Percentiles rank a stretch among this genome's conserved stretches.
phyloP scores from a whole-genome alignment of 2,797 vertebrate genomes.

The Neopelma chrysocephalum region DNA sequence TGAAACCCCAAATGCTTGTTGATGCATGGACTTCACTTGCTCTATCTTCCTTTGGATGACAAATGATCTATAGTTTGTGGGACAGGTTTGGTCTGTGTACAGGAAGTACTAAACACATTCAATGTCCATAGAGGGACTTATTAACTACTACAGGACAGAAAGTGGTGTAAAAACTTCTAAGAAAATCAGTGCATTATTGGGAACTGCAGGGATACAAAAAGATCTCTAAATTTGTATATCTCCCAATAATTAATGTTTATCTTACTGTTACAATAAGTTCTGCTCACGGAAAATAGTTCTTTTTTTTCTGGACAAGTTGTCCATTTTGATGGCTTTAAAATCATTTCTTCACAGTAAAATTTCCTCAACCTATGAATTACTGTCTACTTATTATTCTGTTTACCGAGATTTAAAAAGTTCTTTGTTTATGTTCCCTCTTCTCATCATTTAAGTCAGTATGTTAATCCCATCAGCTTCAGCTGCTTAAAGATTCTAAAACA shows the following conservation, averaged over 20 bases:
- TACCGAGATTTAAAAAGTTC: neutral
- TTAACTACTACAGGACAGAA: neutral
- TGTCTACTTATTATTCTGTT: neutral
- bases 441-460: neutral
- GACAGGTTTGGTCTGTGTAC: neutral
- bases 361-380: neutral
- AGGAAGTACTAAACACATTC: neutral
- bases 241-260: neutral
- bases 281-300: neutral
- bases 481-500: neutral
- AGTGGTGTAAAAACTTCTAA: neutral
- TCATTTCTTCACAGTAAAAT: neutral
- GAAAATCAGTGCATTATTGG: neutral
- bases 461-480: neutral
- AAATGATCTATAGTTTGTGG: neutral
- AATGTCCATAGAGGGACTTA: neutral
- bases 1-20: neutral
- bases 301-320: neutral
- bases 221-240: neutral
- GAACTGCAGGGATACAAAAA: neutral
- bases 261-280: neutral
- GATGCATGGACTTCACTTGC: neutral
- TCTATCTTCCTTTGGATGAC: neutral
- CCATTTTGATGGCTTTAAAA: neutral
- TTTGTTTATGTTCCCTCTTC: neutral